Percentiles rank a stretch among this genome's conserved stretches.
Conservation (phyloP, 2,797 vertebrate genomes). For the Trematomus bernacchii region DNA sequence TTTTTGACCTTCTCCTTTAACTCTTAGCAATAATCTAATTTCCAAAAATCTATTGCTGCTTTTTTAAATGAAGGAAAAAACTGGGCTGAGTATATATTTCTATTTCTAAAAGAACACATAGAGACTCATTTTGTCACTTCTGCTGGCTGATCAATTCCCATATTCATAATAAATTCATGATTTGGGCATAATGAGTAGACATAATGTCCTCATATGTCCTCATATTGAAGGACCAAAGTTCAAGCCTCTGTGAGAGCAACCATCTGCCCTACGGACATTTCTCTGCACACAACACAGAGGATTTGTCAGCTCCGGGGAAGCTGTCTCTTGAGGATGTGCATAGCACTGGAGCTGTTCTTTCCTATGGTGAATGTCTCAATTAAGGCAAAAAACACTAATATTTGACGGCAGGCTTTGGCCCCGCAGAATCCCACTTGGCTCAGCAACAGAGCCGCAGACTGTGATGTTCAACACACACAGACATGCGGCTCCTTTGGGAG, state of each 20-base stretch:
- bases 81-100: background rate
- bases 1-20: background rate
- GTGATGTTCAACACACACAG: conserved; percentile 38
- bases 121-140: background rate
- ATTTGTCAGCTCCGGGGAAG: conserved; percentile 4
- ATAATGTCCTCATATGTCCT: background rate
- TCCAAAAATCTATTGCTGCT: background rate
- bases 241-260: conserved; percentile 4
- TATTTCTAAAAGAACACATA: background rate
- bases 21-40: background rate
- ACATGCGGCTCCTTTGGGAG: conserved; percentile 37
- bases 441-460: conserved; percentile 25
- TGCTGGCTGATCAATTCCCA: background rate
- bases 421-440: conserved; percentile 35
- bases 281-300: background rate
- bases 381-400: conserved; percentile 45
- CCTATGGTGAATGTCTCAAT: conserved; percentile 33
- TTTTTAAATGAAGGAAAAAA: background rate
- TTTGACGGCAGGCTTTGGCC: conserved; percentile 40
- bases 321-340: conserved; percentile 10
- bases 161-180: background rate
- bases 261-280: conserved; percentile 18
- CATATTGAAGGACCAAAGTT: background rate
- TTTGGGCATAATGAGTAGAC: background rate
- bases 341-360: conserved; percentile 22